Conservation (phyloP, 2,113 vertebrate species). For the Cololabis saira region DNA sequence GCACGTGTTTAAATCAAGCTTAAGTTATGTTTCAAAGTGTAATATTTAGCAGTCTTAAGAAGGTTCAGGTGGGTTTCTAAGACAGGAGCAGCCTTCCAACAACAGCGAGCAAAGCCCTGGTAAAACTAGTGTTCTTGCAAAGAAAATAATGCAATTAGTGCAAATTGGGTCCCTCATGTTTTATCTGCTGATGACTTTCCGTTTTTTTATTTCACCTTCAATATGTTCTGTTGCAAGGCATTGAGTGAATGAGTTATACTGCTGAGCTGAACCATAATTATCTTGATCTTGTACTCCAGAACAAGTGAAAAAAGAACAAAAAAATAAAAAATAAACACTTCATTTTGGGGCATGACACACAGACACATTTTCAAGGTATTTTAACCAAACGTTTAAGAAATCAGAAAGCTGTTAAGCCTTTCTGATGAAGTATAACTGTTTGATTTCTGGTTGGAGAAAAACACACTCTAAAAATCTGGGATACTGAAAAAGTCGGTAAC, state of each 20-base stretch:
- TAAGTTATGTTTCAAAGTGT: conserved; percentile 1
- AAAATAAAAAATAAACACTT: not conserved
- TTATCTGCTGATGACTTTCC: too few relatives aligned
- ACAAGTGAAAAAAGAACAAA: not conserved
- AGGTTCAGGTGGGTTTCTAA: not conserved
- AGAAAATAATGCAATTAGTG: too few relatives aligned
- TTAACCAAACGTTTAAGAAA: conserved; percentile 5
- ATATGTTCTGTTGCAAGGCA: not conserved
- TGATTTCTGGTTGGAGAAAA: not conserved
- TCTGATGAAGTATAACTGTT: not conserved
- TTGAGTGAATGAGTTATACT: conserved; percentile 20
- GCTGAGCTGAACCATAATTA: not conserved
- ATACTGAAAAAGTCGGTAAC: not conserved
- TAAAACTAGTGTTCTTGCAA: not conserved
- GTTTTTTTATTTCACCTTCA: too few relatives aligned
- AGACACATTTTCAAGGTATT: conserved; percentile 19
- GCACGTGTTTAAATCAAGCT: conserved; percentile 5
- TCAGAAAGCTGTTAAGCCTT: not conserved
- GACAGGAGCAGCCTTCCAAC: not conserved
- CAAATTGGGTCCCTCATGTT: too few relatives aligned
- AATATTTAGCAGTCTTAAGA: not conserved
- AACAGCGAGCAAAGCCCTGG: conserved; percentile 5
- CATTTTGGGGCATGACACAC: conserved; percentile 28
- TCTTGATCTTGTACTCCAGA: conserved; percentile 8
- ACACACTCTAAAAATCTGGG: not conserved